These are phyloP conservation scores for Narcine bancroftii DNA, from an alignment of 2,113 vertebrate species.

Conservation along the genomic window DNA sequence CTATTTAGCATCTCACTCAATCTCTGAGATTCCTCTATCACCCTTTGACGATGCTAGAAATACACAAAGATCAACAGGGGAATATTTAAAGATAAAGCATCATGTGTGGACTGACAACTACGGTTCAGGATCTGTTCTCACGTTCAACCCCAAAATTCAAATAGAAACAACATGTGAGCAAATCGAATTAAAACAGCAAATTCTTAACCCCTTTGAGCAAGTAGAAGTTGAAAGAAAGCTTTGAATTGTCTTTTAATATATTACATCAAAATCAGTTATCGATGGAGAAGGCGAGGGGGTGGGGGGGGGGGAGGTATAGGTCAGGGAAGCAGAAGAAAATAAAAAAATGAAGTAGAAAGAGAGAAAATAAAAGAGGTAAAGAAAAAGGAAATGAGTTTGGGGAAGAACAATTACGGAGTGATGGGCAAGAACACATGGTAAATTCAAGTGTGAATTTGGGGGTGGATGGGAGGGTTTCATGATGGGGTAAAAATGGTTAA, in stretches of 20 bases:
- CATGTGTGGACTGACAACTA: neutral
- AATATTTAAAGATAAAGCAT: neutral
- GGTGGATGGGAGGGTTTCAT: too few relatives aligned
- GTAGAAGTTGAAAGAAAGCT: neutral
- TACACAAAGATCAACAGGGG: neutral
- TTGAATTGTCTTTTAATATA: neutral
- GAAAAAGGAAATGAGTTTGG: neutral
- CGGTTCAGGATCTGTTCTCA: neutral
- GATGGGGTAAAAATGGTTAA: too few relatives aligned
- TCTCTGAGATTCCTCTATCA: constrained; percentile 66
- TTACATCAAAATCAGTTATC: too few relatives aligned
- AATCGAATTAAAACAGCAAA: neutral
- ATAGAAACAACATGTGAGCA: neutral
- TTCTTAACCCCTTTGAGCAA: neutral
- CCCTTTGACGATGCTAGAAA: constrained; percentile 58
- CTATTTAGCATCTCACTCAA: constrained; percentile 64
- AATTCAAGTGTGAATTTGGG: neutral
- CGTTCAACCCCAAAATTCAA: neutral
- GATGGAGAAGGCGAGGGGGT: neutral
- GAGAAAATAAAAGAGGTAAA: neutral
- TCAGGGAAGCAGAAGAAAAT: neutral
- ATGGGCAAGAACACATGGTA: neutral
- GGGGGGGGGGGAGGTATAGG: neutral
- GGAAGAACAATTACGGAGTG: too few relatives aligned
- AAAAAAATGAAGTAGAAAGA: too few relatives aligned